Percentiles rank a stretch among this genome's conserved stretches.
These are phyloP conservation scores for Xestia rhomboidea DNA, from an alignment of 2,888 invertebrate species.

Conservation along the genomic window DNA sequence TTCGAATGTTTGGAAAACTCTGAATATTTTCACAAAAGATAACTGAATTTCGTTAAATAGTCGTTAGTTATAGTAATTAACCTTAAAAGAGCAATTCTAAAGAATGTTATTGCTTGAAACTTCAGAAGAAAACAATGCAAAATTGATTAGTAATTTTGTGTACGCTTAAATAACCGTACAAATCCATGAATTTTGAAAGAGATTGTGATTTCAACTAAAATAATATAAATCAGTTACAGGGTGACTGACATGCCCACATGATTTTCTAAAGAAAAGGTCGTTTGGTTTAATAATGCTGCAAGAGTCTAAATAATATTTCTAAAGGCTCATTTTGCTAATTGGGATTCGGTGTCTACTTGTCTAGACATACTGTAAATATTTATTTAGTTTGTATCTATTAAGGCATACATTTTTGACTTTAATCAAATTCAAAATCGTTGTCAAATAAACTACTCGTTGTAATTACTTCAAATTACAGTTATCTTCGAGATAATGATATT, in stretches of 20 bases:
- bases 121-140: conserved; percentile 8
- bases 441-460: not conserved
- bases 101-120: conserved; percentile 18
- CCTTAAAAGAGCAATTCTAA: not conserved
- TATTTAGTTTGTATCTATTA: not conserved
- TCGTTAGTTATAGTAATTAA: conserved; percentile 15
- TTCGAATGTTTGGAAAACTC: not conserved
- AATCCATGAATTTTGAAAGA: conserved; percentile 1
- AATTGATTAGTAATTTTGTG: conserved; percentile 6
- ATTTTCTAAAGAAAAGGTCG: not conserved
- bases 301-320: not conserved
- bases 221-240: not conserved
- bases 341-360: conserved; percentile 7
- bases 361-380: conserved; percentile 27
- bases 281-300: not conserved
- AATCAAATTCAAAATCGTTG: not conserved
- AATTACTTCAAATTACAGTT: not conserved
- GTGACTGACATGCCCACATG: not conserved
- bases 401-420: not conserved
- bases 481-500: not conserved
- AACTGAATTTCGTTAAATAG: not conserved
- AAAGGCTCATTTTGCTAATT: conserved; percentile 11
- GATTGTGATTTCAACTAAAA: not conserved
- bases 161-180: conserved; percentile 12
- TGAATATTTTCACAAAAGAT: conserved; percentile 5